Percentiles rank a stretch among this genome's conserved stretches.
Evolutionary conservation across 2,888 invertebrate genomes (phyloP).

Genomic region (Tipula unca): DNA sequence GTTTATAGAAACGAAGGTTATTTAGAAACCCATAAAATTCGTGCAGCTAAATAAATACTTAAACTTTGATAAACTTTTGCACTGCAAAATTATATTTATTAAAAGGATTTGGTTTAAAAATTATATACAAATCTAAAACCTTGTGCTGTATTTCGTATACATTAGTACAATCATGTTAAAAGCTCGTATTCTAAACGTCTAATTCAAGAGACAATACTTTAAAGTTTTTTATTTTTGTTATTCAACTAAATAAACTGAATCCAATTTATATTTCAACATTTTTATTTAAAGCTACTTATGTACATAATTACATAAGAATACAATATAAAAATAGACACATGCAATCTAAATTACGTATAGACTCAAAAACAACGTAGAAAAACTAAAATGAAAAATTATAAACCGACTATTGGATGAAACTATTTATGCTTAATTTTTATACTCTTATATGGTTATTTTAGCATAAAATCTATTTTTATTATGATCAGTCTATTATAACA

Average conservation of each 20-base stretch:
- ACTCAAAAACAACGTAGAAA: background rate
- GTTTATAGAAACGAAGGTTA: background rate
- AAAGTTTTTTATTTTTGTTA: background rate
- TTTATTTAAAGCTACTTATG: background rate
- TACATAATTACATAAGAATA: background rate
- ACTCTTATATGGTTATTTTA: background rate
- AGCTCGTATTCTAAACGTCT: background rate
- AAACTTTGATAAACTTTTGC: background rate
- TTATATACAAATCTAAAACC: background rate
- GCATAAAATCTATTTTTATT: background rate
- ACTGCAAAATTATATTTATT: background rate
- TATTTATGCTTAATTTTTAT: background rate
- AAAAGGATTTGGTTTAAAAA: background rate
- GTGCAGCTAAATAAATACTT: background rate
- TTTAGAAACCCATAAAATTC: background rate
- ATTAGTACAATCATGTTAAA: background rate
- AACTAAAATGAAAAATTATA: background rate
- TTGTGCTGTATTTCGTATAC: background rate
- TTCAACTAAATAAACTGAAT: background rate
- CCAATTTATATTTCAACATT: background rate
- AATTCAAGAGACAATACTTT: background rate
- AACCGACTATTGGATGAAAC: background rate
- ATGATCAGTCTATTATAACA: background rate
- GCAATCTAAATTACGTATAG: background rate
- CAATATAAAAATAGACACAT: background rate